Conservation (phyloP, 2,113 vertebrate genomes). For the Ceuthmochares aereus region DNA sequence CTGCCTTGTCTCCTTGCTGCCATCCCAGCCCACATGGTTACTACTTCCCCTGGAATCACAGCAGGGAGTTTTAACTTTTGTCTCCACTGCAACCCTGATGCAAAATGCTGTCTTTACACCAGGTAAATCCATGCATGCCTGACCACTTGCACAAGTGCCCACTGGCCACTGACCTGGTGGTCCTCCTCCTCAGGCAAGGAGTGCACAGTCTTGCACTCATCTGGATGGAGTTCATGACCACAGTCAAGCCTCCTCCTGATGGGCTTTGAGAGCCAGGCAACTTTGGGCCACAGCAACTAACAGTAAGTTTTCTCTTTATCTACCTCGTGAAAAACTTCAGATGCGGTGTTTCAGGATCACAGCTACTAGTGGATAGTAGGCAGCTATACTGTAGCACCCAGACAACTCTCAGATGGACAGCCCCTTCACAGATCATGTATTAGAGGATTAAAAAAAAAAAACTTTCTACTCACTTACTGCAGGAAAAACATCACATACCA, state of each 20-base stretch:
- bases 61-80: neutral
- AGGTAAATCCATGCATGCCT: neutral
- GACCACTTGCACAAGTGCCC: fast-evolving
- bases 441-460: neutral
- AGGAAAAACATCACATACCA: neutral
- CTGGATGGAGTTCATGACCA: neutral
- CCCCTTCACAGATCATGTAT: neutral
- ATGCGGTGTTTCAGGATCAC: neutral
- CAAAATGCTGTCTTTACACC: neutral
- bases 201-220: neutral
- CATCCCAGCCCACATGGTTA: neutral
- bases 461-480: neutral
- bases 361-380: fast-evolving
- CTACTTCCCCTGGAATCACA: neutral
- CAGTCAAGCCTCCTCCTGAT: neutral
- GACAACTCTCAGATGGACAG: neutral
- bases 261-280: neutral
- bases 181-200: neutral
- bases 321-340: neutral
- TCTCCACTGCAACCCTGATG: fast-evolving
- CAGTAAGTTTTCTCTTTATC: neutral
- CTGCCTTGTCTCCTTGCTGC: neutral
- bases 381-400: neutral
- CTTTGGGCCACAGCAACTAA: neutral
- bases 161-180: neutral